Evolutionary conservation across 2,888 invertebrate species (phyloP).

Genomic region (Gonocerus acuteangulatus): DNA sequence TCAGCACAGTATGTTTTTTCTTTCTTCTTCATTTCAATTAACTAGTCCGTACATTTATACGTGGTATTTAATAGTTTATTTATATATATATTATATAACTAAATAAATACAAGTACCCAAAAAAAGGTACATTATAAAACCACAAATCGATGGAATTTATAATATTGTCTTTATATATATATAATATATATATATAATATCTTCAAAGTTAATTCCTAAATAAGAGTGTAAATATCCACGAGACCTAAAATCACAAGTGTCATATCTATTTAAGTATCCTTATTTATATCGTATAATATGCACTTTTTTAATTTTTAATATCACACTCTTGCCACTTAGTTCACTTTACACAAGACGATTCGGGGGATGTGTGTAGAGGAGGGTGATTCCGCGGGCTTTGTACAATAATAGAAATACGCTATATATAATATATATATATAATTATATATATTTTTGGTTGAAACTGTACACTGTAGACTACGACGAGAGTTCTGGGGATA

Average conservation of each 20-base stretch:
- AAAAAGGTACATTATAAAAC: conserved; percentile 28
- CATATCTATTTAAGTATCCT: conserved; percentile 36
- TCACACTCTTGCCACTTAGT: conserved; percentile 34
- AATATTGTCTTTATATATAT: conserved; percentile 36
- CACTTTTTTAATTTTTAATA: conserved; percentile 34
- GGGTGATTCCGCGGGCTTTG: conserved; percentile 32
- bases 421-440: neutral
- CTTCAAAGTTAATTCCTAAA: conserved; percentile 32
- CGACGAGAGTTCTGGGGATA: conserved; percentile 11
- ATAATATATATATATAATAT: conserved; percentile 28
- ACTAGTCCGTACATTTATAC: conserved; percentile 21
- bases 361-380: conserved; percentile 17
- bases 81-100: conserved; percentile 24
- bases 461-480: conserved; percentile 23
- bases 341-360: conserved; percentile 25
- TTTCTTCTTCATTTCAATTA: conserved; percentile 7
- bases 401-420: conserved; percentile 24
- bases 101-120: conserved; percentile 35
- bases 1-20: conserved; percentile 16
- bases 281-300: conserved; percentile 34
- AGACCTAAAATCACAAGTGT: conserved; percentile 37
- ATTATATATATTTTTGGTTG: neutral
- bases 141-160: conserved; percentile 31
- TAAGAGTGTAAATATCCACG: conserved; percentile 35
- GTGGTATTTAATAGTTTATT: conserved; percentile 12